These are phyloP conservation scores for Dendroctonus ponderosae DNA, from an alignment of 1,140 invertebrate genomes.

Conservation along the genomic window DNA sequence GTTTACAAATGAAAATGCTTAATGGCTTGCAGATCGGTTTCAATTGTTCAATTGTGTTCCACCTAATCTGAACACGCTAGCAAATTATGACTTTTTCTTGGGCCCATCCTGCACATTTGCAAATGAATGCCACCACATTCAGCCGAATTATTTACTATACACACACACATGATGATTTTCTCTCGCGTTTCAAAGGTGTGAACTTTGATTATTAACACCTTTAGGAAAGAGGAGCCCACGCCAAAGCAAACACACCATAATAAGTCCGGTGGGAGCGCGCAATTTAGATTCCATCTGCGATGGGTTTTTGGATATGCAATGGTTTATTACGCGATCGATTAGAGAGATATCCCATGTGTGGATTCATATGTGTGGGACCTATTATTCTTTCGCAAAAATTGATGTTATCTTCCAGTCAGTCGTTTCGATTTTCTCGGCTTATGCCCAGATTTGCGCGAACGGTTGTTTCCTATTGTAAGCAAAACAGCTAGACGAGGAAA, in stretches of 20 bases:
- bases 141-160: too few species aligned
- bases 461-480: too few species aligned
- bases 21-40: too few species aligned
- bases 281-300: slow-evolving; percentile 13
- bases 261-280: slow-evolving; percentile 6
- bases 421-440: too few species aligned
- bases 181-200: slow-evolving; percentile 7
- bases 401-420: not conserved
- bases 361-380: slow-evolving; percentile 8
- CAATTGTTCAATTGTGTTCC: too few species aligned
- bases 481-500: too few species aligned
- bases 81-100: too few species aligned
- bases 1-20: too few species aligned
- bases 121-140: too few species aligned
- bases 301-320: slow-evolving; percentile 10
- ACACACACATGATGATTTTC: not conserved
- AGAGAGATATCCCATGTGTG: not conserved
- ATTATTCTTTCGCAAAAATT: slow-evolving; percentile 5
- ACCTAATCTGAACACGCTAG: too few species aligned
- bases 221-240: slow-evolving; percentile 3
- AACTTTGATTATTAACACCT: slow-evolving; percentile 7
- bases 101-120: too few species aligned
- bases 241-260: slow-evolving; percentile 2
- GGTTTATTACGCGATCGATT: slow-evolving; percentile 18
- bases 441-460: too few species aligned